Evolutionary conservation across 2,797 vertebrate genomes (phyloP).

Genomic region (Ctenochaetus hawaiiensis): DNA sequence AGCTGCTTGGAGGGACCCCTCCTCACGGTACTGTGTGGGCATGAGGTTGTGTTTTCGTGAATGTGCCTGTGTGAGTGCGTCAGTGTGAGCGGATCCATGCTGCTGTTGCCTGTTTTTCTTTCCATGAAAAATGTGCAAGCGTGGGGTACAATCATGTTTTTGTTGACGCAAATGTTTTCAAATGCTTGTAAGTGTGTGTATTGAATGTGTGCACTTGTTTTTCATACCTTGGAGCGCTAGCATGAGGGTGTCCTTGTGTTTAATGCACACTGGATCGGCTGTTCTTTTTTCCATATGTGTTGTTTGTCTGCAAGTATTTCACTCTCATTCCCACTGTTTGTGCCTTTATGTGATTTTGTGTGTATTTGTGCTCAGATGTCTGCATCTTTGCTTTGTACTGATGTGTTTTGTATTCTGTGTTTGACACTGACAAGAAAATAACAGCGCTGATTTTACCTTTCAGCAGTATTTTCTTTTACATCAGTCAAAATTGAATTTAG

Average conservation of each 20-base stretch:
- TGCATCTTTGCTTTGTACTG: slow-evolving; percentile 7
- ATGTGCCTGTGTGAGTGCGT: neutral
- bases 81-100: neutral
- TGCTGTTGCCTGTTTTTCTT: slow-evolving; percentile 8
- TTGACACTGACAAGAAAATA: neutral
- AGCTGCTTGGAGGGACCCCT: slow-evolving; percentile 34
- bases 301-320: neutral
- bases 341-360: neutral
- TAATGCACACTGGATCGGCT: slow-evolving; percentile 8
- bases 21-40: slow-evolving; percentile 2
- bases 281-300: neutral
- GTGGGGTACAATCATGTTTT: slow-evolving; percentile 1
- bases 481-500: neutral
- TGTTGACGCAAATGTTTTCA: slow-evolving; percentile 17
- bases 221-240: too few species aligned
- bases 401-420: neutral
- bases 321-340: neutral
- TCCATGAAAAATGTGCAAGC: slow-evolving; percentile 11
- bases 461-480: neutral
- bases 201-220: slow-evolving; percentile 8
- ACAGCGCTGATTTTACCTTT: neutral
- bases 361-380: neutral
- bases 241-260: neutral
- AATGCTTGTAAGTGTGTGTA: slow-evolving; percentile 4
- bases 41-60: neutral